Evolutionary conservation across 1,140 invertebrate species (phyloP).

Genomic region (Hyphantria cunea): DNA sequence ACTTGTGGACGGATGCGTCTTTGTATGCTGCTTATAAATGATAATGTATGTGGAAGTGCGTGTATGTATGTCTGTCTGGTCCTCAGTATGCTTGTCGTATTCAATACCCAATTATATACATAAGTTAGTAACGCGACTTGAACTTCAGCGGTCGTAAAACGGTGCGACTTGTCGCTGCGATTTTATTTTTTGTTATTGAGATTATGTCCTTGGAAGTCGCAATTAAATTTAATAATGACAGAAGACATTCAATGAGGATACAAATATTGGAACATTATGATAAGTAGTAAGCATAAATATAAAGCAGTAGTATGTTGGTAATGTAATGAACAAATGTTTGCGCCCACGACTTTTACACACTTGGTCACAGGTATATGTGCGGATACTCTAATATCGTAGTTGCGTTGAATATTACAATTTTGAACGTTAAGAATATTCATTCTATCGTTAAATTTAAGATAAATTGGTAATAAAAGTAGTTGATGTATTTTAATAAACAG

Average conservation of each 20-base stretch:
- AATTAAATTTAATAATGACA: conserved; percentile 22
- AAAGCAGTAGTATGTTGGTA: conserved; percentile 30
- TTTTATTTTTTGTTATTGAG: conserved; percentile 18
- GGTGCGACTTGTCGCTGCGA: too few relatives aligned
- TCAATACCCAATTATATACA: conserved; percentile 46
- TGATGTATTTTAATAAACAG: too few relatives aligned
- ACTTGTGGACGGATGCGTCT: conserved; percentile 34
- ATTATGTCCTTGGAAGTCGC: conserved; percentile 19
- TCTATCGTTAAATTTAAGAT: too few relatives aligned
- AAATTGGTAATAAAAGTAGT: too few relatives aligned
- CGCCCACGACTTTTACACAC: conserved; percentile 14
- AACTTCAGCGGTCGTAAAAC: conserved; percentile 4
- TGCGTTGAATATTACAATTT: too few relatives aligned
- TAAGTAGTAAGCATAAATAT: conserved; percentile 55
- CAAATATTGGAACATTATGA: conserved; percentile 22
- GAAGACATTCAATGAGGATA: conserved; percentile 18
- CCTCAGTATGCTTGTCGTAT: conserved; percentile 51
- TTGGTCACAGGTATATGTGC: conserved; percentile 6
- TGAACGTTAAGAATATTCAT: too few relatives aligned
- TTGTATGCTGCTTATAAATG: conserved; percentile 23
- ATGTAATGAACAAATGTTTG: conserved; percentile 20
- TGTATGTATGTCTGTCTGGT: conserved; percentile 34
- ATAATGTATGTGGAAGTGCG: conserved; percentile 27
- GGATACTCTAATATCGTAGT: neutral
- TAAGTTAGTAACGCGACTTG: conserved; percentile 36